Percentiles rank a stretch among this genome's conserved stretches.
Conservation (phyloP, 2,888 invertebrate species). For the Lamellibrachia columna region DNA sequence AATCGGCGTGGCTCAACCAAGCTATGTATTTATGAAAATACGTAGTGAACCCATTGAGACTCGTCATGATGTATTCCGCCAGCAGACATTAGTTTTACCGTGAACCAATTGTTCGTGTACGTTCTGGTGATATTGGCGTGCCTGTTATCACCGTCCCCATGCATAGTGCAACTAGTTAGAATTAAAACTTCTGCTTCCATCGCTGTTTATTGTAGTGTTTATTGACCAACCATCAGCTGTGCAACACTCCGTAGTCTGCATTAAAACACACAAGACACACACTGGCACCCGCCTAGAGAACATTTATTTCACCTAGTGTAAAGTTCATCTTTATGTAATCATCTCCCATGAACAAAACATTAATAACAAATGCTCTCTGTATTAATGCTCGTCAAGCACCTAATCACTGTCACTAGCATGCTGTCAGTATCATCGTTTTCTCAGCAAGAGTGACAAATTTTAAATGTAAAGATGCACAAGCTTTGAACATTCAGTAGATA, state of each 20-base stretch:
- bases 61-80: not conserved
- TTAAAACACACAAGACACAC: not conserved
- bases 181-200: not conserved
- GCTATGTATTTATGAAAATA: not conserved
- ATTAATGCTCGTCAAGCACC: not conserved
- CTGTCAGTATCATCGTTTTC: not conserved
- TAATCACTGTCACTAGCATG: not conserved
- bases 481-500: not conserved
- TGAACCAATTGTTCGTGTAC: not conserved
- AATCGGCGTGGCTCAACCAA: not conserved
- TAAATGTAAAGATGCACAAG: not conserved
- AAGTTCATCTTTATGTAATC: not conserved
- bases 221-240: not conserved
- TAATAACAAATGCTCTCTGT: not conserved
- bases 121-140: not conserved
- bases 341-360: not conserved
- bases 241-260: not conserved
- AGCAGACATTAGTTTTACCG: no score
- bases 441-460: not conserved
- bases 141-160: not conserved
- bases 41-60: not conserved
- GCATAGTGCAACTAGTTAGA: not conserved
- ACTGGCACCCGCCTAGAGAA: not conserved
- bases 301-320: not conserved
- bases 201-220: not conserved